Base-by-base conservation (phyloP, 2,113 vertebrate species). In the Thinocorus orbignyianus region DNA sequence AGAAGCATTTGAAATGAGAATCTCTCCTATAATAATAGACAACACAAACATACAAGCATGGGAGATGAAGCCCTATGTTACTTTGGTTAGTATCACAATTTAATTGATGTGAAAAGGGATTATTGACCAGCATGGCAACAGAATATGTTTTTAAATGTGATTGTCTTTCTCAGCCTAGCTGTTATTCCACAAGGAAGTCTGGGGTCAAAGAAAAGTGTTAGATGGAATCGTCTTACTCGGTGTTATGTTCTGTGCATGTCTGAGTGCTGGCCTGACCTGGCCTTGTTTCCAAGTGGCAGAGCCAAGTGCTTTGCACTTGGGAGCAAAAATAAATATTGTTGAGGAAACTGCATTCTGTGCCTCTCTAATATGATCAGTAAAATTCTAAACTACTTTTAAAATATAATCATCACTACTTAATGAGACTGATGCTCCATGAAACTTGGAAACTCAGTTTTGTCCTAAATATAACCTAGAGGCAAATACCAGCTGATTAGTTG, bases 51-150 rank as follows among this genome's bases (percentile, higher is more conserved):
- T 99, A 97, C 99, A 99, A 94, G 98, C 98, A 65, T 99, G 99
- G 99, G 99, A 99, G 98, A 99, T 99, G 99, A 99, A 98, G 97
- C 99, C 99, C 44, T 99, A 99, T 87, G 98, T 99, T 95, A 71
- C 83, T 95, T 97, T 99, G 99, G 99, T 99, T 96, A 98, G 99
- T 98, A 97, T 74, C 39, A 76, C 85, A 55, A 37, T 66, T 95
- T 89, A 37, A 66, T 61, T 23, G 1, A 49, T 58, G 24, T 58
- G 69, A 18, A 82, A 91, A 93, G 70, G 30, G 25, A 39, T 85
- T 82, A 57, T 33, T 87, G 70, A 76, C 73, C 42, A 30, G 25
- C 20, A 13, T 65, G n/a, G 42, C 19, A 76, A 54, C 44, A 86
- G 12, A 2, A 1, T 77, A 25, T 66, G 30, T 84, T 90, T 94